Base-by-base conservation (phyloP, 2,888 invertebrate species). In the Acrobasis consociella region DNA sequence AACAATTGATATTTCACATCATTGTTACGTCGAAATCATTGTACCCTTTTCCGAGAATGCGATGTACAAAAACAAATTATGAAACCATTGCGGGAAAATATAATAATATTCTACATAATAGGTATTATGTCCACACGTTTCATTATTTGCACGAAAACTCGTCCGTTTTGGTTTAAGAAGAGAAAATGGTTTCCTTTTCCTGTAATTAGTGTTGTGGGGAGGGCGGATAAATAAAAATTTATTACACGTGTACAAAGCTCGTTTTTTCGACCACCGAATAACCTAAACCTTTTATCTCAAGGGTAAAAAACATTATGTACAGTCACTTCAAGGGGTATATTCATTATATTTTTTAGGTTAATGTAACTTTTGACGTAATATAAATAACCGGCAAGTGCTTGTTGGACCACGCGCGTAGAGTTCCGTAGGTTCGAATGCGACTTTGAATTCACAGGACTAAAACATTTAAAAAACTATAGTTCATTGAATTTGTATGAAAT, bases 141-240 rank as follows among this genome's bases (percentile, higher is more conserved):
- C 31, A 11, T 52, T 8, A 52, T 52, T 52, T 52, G 46, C 46
- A 22, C 1, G 52, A 52, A 52, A 52, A 46, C 46, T 42, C 13
- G 11, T 10, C 42, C 55, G 16, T 5, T n/a, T 11, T 46, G 56
- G 42, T 42, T 56, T 56, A 55, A 37, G 38, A 55, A 11, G 11
- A 55, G 55, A 17, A 42, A 56, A 56, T 42, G 56, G 42, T 56
- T 42, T 56, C 42, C 42, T 56, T 56, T 56, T 56, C 56, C 56
- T 56, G 56, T 56, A 56, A 56, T 56, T 56, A 56, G 22, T 42
- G 56, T 56, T 49, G 59, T 50, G n/a, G 22, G 56, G 58, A 17
- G 37, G 58, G 49, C 59, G 49, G 31, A 46, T 31, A 49, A 49
- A 49, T 31, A 59, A 37, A 50, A 50, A 50, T 38, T 15, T 49